Base-by-base conservation (phyloP, 2,888 invertebrate species). In the Tachina lurida region DNA sequence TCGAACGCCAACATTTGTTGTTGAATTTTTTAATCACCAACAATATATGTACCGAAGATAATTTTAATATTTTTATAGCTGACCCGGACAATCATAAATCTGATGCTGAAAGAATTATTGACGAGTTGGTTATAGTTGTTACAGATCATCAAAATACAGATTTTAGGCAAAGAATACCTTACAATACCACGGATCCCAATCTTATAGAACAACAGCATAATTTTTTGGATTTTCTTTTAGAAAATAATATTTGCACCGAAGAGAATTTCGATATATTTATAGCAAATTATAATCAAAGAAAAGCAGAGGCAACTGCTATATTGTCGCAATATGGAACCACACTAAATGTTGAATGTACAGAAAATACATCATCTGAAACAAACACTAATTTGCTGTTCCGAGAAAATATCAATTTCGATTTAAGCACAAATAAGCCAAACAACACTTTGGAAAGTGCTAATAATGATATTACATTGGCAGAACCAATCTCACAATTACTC, bases 11-110 rank as follows among this genome's bases (percentile, higher is more conserved):
- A 81, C 83, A 90, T 62, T 86, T 91, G 8, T 85, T 93, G 4
- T 87, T 93, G 2, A 91, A 93, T 77, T 92, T 93, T 78, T 86
- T 93, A 8, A 92, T 92, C 1, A 89, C 89, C 41, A 92, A 93
- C 77, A 89, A 91, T 80, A 93, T 93, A 45, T 92, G 93, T 73
- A 92, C 89, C 0, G 93, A 93, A 73, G 87, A 90, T 39, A 92
- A 93, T 86, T 93, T 93, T 75, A 87, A 88, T 10, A 92, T 93
- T 22, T 93, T 93, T 65, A 93, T 93, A 56, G 88, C 88, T 3
- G 92, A 93, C 88, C 93, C 93, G 0, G 92, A 93, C 0, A 91
- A 90, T 83, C 89, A 93, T 73, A 92, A 92, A 68, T 90, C 90
- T 7, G 91, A 92, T 65, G 93, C 93, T 2, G 89, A 90, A 19